These are phyloP conservation scores for Napeogenes sylphis DNA, from an alignment of 2,888 invertebrate species.

Conservation along the genomic window DNA sequence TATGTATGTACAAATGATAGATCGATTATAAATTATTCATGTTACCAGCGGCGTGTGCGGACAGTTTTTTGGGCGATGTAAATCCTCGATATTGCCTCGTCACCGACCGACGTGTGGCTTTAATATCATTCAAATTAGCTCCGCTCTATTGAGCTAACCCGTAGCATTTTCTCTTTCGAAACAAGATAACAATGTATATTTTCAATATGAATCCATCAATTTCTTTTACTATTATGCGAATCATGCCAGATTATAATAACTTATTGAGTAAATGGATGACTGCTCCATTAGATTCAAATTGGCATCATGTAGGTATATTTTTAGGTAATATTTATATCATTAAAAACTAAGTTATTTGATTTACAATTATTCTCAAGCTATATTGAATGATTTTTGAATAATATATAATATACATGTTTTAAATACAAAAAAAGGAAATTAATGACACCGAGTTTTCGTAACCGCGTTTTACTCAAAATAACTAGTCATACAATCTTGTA, in stretches of 20 bases:
- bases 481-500: too few species aligned
- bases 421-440: too few species aligned
- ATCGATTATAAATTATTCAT: conserved; percentile 38
- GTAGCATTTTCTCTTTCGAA: conserved; percentile 16
- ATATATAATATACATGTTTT: too few species aligned
- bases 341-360: too few species aligned
- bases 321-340: too few species aligned
- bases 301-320: too few species aligned
- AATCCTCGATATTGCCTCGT: conserved; percentile 29
- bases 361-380: too few species aligned
- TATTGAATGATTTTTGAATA: too few species aligned
- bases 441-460: too few species aligned
- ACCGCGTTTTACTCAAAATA: too few species aligned
- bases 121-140: conserved; percentile 30
- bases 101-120: conserved; percentile 25
- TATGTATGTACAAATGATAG: conserved; percentile 28
- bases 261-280: too few species aligned
- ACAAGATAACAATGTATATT: conserved; percentile 14
- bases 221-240: neutral
- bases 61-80: conserved; percentile 26
- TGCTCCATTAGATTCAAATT: too few species aligned
- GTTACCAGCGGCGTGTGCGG: conserved; percentile 14
- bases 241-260: neutral
- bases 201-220: conserved; percentile 13
- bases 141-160: conserved; percentile 19